phyloP scores from a whole-genome alignment of 2,797 vertebrate species.

The Menidia menidia region DNA sequence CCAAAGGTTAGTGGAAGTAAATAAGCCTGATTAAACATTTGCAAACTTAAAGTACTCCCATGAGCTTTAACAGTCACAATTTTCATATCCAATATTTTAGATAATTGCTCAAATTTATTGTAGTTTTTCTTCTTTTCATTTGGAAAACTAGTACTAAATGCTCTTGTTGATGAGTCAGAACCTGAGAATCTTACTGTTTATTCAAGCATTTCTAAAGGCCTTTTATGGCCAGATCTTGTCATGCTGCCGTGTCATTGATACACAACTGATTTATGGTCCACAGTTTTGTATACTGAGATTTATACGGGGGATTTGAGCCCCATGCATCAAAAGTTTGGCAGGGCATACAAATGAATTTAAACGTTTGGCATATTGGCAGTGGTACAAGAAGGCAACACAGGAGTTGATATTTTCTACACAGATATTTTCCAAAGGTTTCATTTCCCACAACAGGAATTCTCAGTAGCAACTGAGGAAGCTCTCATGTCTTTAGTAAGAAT shows the following conservation, averaged over 20 bases:
- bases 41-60: background rate
- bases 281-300: background rate
- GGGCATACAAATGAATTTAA: too few species aligned
- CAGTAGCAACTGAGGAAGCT: slow-evolving; percentile 10
- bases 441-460: background rate
- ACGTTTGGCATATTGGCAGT: too few species aligned
- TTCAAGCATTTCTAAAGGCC: background rate
- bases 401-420: background rate
- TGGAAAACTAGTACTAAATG: too few species aligned
- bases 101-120: too few species aligned
- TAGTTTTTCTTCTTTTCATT: too few species aligned
- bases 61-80: background rate
- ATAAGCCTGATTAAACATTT: slow-evolving; percentile 43
- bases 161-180: too few species aligned
- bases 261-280: background rate
- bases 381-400: too few species aligned
- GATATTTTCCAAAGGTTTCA: slow-evolving; percentile 1
- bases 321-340: too few species aligned
- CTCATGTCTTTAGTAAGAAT: slow-evolving; percentile 15
- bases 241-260: too few species aligned
- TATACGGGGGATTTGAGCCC: too few species aligned
- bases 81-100: background rate
- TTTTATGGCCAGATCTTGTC: too few species aligned
- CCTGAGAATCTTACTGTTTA: background rate
- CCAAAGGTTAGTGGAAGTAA: slow-evolving; percentile 50